Percentiles rank a stretch among this genome's conserved stretches.
Conservation (phyloP, 2,888 invertebrate genomes). For the Rhyacophila evoluta region DNA sequence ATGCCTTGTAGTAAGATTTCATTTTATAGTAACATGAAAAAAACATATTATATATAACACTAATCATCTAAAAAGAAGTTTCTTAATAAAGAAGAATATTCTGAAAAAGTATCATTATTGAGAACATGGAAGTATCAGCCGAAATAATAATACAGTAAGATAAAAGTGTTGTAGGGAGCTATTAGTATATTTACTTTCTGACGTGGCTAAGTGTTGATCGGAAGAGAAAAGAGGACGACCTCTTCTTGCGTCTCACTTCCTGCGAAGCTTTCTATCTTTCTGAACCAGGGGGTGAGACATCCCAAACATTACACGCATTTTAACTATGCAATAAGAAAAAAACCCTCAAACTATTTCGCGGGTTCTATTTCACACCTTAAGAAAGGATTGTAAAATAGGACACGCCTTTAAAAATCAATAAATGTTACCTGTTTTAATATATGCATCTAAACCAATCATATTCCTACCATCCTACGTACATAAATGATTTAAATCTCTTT, state of each 20-base stretch:
- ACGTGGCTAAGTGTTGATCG: constrained; percentile 41
- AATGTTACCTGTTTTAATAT: no score
- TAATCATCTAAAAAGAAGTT: no score
- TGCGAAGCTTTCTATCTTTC: constrained; percentile 27
- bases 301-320: constrained; percentile 38
- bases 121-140: not conserved
- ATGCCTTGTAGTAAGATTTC: no score
- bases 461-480: no score
- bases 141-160: constrained; percentile 36
- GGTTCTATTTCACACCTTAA: not conserved
- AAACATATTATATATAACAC: no score
- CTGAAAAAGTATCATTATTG: not conserved
- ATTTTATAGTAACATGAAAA: no score
- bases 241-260: constrained; percentile 33
- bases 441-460: no score
- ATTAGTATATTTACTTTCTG: constrained; percentile 40
- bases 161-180: constrained; percentile 29
- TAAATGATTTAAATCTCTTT: no score
- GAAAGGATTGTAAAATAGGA: not conserved
- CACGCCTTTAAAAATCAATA: no score
- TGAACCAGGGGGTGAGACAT: constrained; percentile 30
- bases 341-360: constrained; percentile 38
- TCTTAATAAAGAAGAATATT: not conserved
- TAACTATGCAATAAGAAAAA: constrained; percentile 31
- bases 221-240: constrained; percentile 30